Evolutionary conservation across 2,113 vertebrate genomes (phyloP).

Genomic region (Paradisaea rubra): DNA sequence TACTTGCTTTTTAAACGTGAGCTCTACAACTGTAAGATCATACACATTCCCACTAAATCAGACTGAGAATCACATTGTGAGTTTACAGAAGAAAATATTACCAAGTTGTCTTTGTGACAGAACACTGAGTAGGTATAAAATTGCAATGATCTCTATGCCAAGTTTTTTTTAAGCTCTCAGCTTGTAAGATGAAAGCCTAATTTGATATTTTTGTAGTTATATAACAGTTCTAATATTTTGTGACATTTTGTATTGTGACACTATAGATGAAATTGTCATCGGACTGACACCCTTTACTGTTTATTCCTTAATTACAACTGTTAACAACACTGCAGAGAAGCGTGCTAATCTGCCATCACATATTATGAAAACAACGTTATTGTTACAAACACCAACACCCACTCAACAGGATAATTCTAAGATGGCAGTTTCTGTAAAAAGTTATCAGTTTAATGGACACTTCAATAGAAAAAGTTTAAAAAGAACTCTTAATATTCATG

Average conservation of each 20-base stretch:
- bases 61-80: constrained; percentile 65
- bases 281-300: constrained; percentile 80
- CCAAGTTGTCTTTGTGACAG: constrained; percentile 76
- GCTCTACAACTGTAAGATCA: constrained; percentile 33
- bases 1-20: constrained; percentile 46
- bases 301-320: constrained; percentile 81
- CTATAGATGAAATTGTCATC: constrained; percentile 81
- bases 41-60: constrained; percentile 57
- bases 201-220: constrained; percentile 74
- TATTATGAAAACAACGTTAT: constrained; percentile 81
- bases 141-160: constrained; percentile 65
- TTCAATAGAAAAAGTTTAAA: constrained; percentile 52
- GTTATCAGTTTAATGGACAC: constrained; percentile 57
- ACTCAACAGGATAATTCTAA: constrained; percentile 76
- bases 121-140: constrained; percentile 76
- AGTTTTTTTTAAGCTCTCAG: constrained; percentile 49
- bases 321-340: constrained; percentile 78
- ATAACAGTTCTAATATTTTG: constrained; percentile 80
- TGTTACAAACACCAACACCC: constrained; percentile 80
- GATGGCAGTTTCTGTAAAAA: constrained; percentile 70
- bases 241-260: constrained; percentile 84
- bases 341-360: constrained; percentile 77
- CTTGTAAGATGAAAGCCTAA: constrained; percentile 68
- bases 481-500: constrained; percentile 23
- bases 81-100: constrained; percentile 67